Conservation (phyloP, 2,888 invertebrate species). For the Lomographa bimaculata region DNA sequence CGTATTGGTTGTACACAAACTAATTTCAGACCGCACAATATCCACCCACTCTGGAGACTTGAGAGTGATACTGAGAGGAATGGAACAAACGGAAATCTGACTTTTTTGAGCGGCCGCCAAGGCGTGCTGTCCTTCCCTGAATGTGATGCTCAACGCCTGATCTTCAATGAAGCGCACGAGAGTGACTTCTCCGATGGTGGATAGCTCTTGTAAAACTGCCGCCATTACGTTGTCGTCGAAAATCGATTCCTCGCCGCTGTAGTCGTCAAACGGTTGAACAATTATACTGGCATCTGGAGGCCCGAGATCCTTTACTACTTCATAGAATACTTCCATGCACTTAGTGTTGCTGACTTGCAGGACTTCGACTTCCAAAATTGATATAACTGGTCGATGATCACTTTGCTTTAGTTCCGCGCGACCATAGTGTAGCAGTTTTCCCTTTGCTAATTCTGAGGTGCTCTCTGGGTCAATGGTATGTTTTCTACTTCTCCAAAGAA, state of each 20-base stretch:
- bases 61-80: slow-evolving; percentile 87
- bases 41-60: slow-evolving; percentile 94
- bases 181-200: slow-evolving; percentile 94
- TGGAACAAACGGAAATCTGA: slow-evolving; percentile 85
- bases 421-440: slow-evolving; percentile 94
- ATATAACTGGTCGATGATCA: slow-evolving; percentile 98
- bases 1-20: slow-evolving; percentile 93
- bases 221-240: slow-evolving; percentile 93
- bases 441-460: slow-evolving; percentile 87
- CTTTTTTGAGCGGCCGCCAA: slow-evolving; percentile 86
- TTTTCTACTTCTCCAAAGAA: slow-evolving; percentile 95
- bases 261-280: slow-evolving; percentile 78
- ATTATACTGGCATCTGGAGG: slow-evolving; percentile 98
- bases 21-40: slow-evolving; percentile 92
- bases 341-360: slow-evolving; percentile 90
- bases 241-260: slow-evolving; percentile 80
- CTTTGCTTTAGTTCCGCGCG: slow-evolving; percentile 98
- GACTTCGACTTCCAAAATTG: slow-evolving; percentile 94
- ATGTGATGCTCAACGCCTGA: slow-evolving; percentile 94
- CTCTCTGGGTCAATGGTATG: slow-evolving; percentile 87
- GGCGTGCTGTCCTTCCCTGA: slow-evolving; percentile 94
- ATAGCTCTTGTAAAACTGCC: slow-evolving; percentile 90
- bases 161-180: slow-evolving; percentile 94
- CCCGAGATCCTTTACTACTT: slow-evolving; percentile 93
- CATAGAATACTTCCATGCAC: slow-evolving; percentile 91